phyloP scores from a whole-genome alignment of 2,888 invertebrate genomes.

The Ariolimax columbianus region DNA sequence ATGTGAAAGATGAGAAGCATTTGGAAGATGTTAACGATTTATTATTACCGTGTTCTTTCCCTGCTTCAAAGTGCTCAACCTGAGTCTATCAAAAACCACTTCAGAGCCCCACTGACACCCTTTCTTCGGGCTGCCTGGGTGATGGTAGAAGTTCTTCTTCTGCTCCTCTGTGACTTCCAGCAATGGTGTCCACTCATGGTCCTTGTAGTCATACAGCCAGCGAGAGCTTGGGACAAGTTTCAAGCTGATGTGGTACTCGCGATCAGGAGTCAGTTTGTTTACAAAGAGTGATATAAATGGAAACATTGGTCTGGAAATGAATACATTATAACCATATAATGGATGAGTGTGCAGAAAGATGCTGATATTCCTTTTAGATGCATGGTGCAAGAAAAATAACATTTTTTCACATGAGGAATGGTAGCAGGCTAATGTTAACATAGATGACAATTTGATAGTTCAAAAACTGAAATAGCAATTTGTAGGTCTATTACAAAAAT shows the following conservation, averaged over 20 bases:
- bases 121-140: slow-evolving; percentile 36
- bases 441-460: background rate
- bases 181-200: slow-evolving; percentile 29
- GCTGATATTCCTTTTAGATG: too few species aligned
- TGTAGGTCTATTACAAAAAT: too few species aligned
- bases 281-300: slow-evolving; percentile 61
- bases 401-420: too few species aligned
- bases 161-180: background rate
- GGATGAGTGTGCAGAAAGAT: background rate
- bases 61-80: slow-evolving; percentile 19
- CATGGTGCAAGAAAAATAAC: too few species aligned
- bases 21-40: background rate
- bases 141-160: background rate
- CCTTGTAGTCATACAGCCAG: slow-evolving; percentile 24
- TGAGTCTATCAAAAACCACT: slow-evolving; percentile 34
- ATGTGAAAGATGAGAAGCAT: background rate
- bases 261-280: slow-evolving; percentile 55
- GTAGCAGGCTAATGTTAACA: background rate
- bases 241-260: slow-evolving; percentile 56
- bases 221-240: slow-evolving; percentile 54
- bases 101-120: slow-evolving; percentile 24
- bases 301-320: slow-evolving; percentile 64
- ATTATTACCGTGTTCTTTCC: slow-evolving; percentile 40
- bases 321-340: background rate
- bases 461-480: background rate